phyloP scores from a whole-genome alignment of 1,140 invertebrate genomes.

The Neelides sp. region DNA sequence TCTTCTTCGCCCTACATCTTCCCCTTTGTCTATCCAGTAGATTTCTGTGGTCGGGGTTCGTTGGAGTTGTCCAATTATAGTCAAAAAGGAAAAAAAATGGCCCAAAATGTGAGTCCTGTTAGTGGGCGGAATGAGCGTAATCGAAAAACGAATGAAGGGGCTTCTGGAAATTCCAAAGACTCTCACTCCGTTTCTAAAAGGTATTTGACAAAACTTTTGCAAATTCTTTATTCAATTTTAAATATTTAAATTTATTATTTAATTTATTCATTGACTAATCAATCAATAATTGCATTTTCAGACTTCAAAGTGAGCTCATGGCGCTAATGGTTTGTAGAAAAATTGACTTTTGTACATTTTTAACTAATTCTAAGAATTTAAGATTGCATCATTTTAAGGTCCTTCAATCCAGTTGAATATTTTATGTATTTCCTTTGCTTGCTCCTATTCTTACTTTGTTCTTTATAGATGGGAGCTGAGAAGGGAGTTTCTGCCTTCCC shows the following conservation, averaged over 20 bases:
- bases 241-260: background rate
- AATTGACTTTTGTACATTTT: background rate
- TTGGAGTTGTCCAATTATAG: no score
- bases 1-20: no score
- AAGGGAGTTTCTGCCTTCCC: slow-evolving; percentile 92
- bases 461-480: slow-evolving; percentile 57
- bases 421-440: background rate
- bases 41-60: no score
- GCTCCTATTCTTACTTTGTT: background rate
- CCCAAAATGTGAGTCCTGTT: slow-evolving; percentile 29
- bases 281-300: slow-evolving; percentile 8
- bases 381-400: background rate
- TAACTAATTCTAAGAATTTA: background rate
- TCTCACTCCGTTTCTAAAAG: slow-evolving; percentile 31
- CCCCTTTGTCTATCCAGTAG: no score
- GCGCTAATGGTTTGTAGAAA: slow-evolving; percentile 30
- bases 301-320: slow-evolving; percentile 30
- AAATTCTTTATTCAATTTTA: background rate
- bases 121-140: slow-evolving; percentile 16
- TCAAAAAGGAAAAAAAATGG: slow-evolving; percentile 21
- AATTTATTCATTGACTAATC: background rate
- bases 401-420: background rate
- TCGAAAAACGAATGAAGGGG: slow-evolving; percentile 26
- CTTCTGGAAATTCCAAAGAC: slow-evolving; percentile 20
- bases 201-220: slow-evolving; percentile 9